Evolutionary conservation across 2,888 invertebrate species (phyloP).

Genomic region (Rhaphigaster nebulosa): DNA sequence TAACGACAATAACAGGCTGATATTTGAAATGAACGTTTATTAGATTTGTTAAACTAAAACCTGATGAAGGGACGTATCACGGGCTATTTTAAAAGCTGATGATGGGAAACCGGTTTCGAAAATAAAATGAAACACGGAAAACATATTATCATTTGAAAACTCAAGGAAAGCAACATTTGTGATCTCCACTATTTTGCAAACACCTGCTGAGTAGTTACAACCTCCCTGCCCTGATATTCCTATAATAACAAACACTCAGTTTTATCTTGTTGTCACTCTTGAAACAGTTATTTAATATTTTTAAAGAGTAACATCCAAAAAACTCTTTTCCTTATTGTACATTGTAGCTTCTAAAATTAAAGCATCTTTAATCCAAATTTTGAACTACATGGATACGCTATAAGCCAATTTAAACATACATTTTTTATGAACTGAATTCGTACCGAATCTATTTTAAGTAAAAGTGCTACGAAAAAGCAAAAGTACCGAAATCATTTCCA

Average conservation of each 20-base stretch:
- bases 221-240: neutral
- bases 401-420: no score
- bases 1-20: neutral
- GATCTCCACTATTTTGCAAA: neutral
- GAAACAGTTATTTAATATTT: no score
- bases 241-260: neutral
- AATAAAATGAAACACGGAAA: slow-evolving; percentile 47
- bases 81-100: slow-evolving; percentile 38
- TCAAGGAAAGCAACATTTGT: slow-evolving; percentile 48
- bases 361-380: no score
- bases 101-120: slow-evolving; percentile 41
- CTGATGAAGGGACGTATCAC: slow-evolving; percentile 20
- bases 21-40: neutral
- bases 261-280: neutral
- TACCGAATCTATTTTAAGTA: no score
- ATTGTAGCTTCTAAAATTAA: no score
- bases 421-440: no score
- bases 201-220: neutral
- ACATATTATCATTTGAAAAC: slow-evolving; percentile 48
- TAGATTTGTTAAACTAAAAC: neutral
- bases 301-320: no score
- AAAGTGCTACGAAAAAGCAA: no score
- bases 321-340: no score
- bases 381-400: no score
- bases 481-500: no score